Conservation (phyloP, 2,113 vertebrate species). For the Protobothrops mucrosquamatus region DNA sequence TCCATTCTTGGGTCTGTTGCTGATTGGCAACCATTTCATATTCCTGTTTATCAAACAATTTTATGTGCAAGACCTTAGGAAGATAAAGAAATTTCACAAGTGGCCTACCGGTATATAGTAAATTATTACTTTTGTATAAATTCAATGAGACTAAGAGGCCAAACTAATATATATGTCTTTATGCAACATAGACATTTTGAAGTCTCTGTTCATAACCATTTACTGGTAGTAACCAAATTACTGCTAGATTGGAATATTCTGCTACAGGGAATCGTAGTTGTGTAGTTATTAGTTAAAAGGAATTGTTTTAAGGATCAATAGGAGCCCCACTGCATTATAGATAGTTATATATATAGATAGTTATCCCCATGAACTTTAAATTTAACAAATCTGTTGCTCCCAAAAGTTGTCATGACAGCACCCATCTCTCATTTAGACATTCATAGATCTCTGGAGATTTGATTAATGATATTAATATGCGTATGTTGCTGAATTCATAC, state of each 20-base stretch:
- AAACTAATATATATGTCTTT: not conserved
- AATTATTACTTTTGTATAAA: not conserved
- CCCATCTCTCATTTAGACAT: not conserved
- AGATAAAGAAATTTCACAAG: not conserved
- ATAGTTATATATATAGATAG: not conserved
- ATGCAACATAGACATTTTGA: constrained; percentile 7
- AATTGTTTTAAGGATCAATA: not conserved
- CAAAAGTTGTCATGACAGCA: not conserved
- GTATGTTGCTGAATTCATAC: not conserved
- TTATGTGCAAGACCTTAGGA: constrained; percentile 3
- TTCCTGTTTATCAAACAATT: not conserved
- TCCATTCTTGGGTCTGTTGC: not conserved
- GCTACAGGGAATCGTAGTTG: not conserved
- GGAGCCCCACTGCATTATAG: not conserved
- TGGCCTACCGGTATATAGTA: not conserved
- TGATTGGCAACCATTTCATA: not conserved
- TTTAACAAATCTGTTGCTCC: not conserved
- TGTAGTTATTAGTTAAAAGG: not conserved
- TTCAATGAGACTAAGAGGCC: not conserved
- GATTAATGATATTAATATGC: not conserved
- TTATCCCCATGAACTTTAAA: not conserved
- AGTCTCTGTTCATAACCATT: constrained; percentile 31
- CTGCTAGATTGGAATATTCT: not conserved
- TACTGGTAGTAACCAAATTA: not conserved
- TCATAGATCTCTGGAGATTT: not conserved